Percentiles rank a stretch among this genome's conserved stretches.
These are phyloP conservation scores for Hydrozoanthus tunicans DNA, from an alignment of 64 coral and sea anemone genomes.

Conservation along the genomic window DNA sequence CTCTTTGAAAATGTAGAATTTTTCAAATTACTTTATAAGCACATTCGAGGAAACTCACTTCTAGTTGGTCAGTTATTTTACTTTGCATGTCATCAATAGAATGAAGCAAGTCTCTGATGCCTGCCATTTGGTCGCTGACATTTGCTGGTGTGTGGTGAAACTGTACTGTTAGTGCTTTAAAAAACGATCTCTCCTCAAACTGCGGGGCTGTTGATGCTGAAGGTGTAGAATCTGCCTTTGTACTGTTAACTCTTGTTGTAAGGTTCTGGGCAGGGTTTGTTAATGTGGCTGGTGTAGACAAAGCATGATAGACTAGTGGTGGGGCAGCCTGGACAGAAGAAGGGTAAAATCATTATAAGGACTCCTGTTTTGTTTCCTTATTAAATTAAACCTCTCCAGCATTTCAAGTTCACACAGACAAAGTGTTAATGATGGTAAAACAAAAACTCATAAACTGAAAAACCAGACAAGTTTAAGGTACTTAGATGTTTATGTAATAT, in stretches of 20 bases:
- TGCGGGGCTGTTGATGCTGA: constrained; percentile 9
- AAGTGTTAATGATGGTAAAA: no score
- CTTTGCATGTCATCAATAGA: constrained; percentile 23
- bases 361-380: neutral
- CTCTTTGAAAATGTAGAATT: no score
- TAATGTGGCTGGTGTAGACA: neutral
- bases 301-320: neutral
- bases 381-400: neutral
- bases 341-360: neutral
- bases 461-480: no score
- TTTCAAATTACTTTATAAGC: no score
- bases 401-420: no score
- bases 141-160: constrained; percentile 45
- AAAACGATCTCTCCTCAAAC: constrained; percentile 32
- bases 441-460: no score
- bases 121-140: constrained; percentile 8
- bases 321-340: constrained; percentile 32
- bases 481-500: neutral
- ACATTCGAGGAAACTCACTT: neutral
- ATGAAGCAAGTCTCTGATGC: constrained; percentile 46
- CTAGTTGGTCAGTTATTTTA: constrained; percentile 49
- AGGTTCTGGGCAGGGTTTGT: constrained; percentile 17
- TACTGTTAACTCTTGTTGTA: neutral
- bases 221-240: constrained; percentile 32
- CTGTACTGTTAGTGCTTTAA: neutral